Conservation (phyloP, 1,140 invertebrate genomes). For the Zaprionus kolodkinae region DNA sequence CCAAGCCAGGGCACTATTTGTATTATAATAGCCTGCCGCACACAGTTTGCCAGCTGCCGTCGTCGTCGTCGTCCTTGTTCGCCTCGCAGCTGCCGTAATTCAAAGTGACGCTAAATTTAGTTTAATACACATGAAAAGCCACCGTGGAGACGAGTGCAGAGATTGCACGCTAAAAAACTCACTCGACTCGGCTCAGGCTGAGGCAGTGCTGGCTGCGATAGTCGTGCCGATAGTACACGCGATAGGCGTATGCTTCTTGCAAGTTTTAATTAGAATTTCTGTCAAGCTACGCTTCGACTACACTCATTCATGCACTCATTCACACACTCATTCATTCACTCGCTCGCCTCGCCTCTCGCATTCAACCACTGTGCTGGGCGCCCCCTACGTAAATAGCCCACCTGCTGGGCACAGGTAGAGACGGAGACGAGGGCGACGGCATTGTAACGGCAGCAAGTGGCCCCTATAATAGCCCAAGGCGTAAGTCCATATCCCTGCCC, state of each 20-base stretch:
- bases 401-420: slow-evolving; percentile 3
- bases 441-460: slow-evolving; percentile 66
- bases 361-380: slow-evolving; percentile 41
- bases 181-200: background rate
- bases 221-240: background rate
- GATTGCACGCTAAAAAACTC: slow-evolving; percentile 8
- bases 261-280: slow-evolving; percentile 11
- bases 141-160: slow-evolving; percentile 47
- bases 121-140: slow-evolving; percentile 71
- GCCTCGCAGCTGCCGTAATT: slow-evolving; percentile 66
- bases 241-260: background rate
- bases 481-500: slow-evolving; percentile 73
- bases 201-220: background rate
- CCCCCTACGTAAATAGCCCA: slow-evolving; percentile 35
- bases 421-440: slow-evolving; percentile 7
- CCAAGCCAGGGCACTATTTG: slow-evolving; percentile 31
- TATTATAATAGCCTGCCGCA: slow-evolving; percentile 60
- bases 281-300: slow-evolving; percentile 4
- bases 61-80: slow-evolving; percentile 32
- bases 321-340: slow-evolving; percentile 15
- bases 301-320: slow-evolving; percentile 2
- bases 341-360: slow-evolving; percentile 4
- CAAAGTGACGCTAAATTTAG: slow-evolving; percentile 83
- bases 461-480: slow-evolving; percentile 74
- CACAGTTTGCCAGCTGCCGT: slow-evolving; percentile 43